Evolutionary conservation across 2,888 invertebrate species (phyloP), one percentile per base, ranked within the genome.

Genomic region (Sphaeridia pumilis): DNA sequence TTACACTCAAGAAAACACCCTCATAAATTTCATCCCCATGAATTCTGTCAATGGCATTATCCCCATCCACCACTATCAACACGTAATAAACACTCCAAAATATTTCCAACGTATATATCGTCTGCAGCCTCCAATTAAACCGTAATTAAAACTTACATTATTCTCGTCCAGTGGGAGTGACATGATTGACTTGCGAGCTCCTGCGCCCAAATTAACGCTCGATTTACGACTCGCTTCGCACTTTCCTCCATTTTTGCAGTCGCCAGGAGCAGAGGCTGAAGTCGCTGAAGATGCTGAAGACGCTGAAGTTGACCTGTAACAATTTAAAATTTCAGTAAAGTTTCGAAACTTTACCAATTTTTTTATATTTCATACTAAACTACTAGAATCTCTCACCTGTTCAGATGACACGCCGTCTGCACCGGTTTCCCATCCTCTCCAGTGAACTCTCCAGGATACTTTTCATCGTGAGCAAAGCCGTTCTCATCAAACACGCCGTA

Each of bases 401-500:
- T 64, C 46, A 64, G 57, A 50, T 61, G 61, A 60, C 64, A 64
- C 51, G 59, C 57, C 7, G 64, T 64, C 47, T 56, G 58, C 42
- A 58, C 56, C 48, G 56, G 49, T 61, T 64, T 61, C 49, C 60
- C 63, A 56, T 58, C 54, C 20, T 55, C 51, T 27, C 59, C 64
- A 38, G 60, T 60, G 49, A 55, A 62, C 55, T 60, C 60, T 14
- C 59, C 58, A 34, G 69, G 70, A 59, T 67, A 69, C 52, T 63
- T 63, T 4, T 61, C 59, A 61, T 69, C 69, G 41, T 58, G 59
- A n/a, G 57, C 53, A 52, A 65, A 69, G 24, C 70, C 70, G 53
- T 71, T 69, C 58, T 73, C 73, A 55, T 71, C 71, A 63, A 72
- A 72, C 26, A 73, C 67, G 22, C 73, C 73, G 67, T 72, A 73